Base-by-base conservation (phyloP, 1,140 invertebrate species). In the Sarcophaga peregrina region DNA sequence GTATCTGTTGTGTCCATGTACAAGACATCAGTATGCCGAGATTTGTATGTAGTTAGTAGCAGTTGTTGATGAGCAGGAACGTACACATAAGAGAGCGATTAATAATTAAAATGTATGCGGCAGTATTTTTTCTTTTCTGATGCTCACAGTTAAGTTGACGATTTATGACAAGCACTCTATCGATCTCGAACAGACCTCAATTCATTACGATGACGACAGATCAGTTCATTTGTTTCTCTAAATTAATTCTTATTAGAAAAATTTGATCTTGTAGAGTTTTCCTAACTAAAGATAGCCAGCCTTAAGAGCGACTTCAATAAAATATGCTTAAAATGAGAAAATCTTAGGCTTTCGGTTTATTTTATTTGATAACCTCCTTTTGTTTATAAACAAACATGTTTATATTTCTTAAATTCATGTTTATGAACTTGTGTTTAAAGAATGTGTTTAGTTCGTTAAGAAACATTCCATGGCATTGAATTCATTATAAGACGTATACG, bases 201-300 rank as follows among this genome's bases (percentile, higher is more conserved):
- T 58, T 58, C 54, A n/a, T 58, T 58, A 58, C n/a, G 54, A 58
- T 58, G 54, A 58, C 54, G 54, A 58, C 54, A 13, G 54, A 58
- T 58, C 15, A 58, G 54, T 58, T 58, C 11, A 58, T 58, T 58
- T 58, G 54, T 58, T 58, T 13, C 15, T 58, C n/a, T n/a, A 58
- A 58, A 13, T 58, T 15, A 3, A n/a, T 58, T 58, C n/a, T 58
- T 58, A 58, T 58, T 58, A 58, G 52, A 58, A 58, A 58, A 58
- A 15, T 58, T 58, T 11, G 13, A 58, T 15, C 15, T n/a, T 58
- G 54, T 58, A 13, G 11, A 4, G 1, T 37, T 58, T 13, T 15
- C 54, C 15, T 58, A 58, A 58, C 13, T 58, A 6, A 15, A 58
- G 54, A n/a, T 6, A 58, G 54, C n/a, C n/a, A 58, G 54, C n/a